Evolutionary conservation across 1,140 invertebrate species (phyloP), one percentile per base, ranked within the genome.

Genomic region (Apis laboriosa): DNA sequence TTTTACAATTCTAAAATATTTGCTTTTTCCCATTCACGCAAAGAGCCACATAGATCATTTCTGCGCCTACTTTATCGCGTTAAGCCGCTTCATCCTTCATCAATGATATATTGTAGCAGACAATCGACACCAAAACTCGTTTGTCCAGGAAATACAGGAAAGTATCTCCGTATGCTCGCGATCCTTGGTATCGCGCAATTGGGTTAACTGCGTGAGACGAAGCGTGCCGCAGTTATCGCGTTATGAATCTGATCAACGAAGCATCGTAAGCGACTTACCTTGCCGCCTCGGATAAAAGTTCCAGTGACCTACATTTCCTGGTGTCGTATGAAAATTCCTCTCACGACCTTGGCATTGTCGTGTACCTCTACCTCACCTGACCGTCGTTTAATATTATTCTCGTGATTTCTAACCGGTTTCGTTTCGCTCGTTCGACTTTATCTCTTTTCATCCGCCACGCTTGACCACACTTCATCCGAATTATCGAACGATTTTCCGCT

Each of bases 171-270:
- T 77, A 72, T 43, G 61, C 77, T 63, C 75, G 60, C 63, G 63
- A 56, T 81, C 68, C 76, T 70, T 43, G 34, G 84, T 60, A 55
- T 53, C 80, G 77, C 43, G 75, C 83, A 91, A 91, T 88, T 91
- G 83, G 90, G 90, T 91, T 88, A 89, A 90, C 72, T 82, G 82
- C 74, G 79, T 61, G 73, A 74, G 58, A 81, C 84, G 63, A 49
- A 83, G 68, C 80, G 83, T 84, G 78, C 81, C 75, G 73, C n/a
- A 5, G 60, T 70, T 60, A 70, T 70, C 77, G 43, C 55, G n/a
- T 60, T 60, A 60, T 21, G 77, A 70, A 78, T 78, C 43, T 51
- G 34, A 24, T 70, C 66, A 60, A 21, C 66, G 9, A 58, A 78
- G 49, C 61, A 72, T 60, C 34, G 5, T 55, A 5, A 43, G 0